Base-by-base conservation (phyloP, 2,888 invertebrate genomes). In the Tubiluchus corallicola region DNA sequence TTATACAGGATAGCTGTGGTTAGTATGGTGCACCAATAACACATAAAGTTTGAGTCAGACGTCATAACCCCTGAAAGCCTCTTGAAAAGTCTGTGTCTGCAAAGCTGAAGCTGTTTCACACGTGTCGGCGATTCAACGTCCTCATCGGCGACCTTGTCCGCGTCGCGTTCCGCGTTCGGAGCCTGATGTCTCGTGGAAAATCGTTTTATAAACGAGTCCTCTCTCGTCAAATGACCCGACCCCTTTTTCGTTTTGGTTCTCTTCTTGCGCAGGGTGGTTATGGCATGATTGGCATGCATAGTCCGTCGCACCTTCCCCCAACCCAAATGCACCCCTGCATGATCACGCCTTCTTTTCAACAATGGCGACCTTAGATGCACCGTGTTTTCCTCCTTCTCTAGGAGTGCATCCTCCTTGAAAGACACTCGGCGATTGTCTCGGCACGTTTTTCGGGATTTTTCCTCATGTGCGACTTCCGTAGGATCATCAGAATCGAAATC, bases 1-100 rank as follows among this genome's bases (percentile, higher is more conserved):
- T 92, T 92, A 68, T 92, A 92, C 48, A 92, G 74, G 54, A 90
- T 83, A 63, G 85, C 84, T 51, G 77, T 65, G 41, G 90, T 87
- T 54, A 88, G 74, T 50, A 87, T 66, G 72, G 84, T 79, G 54
- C 92, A 68, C 92, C 92, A 92, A 66, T 87, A 82, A 69, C 88
- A 92, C 71, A 87, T 87, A 67, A 87, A 82, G 66, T 84, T 87
- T 59, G 87, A 87, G 67, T 92, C 88, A 0, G 90, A 90, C 67
- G 90, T 88, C 53, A 92, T 81, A 43, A 92, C 87, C 20, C n/a
- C 13, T 15, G 9, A n/a, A 5, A 39, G 5, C n/a, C 39, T 5
- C 15, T 15, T 5, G 16, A 39, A 39, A 5, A 5, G 5, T 15
- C 16, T 13, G 9, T 15, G 39, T 9, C 5, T 5, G 29, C 5